Percentiles rank a stretch among this genome's conserved stretches.
Conservation (phyloP, 2,797 vertebrate species). For the Xenopus petersii region DNA sequence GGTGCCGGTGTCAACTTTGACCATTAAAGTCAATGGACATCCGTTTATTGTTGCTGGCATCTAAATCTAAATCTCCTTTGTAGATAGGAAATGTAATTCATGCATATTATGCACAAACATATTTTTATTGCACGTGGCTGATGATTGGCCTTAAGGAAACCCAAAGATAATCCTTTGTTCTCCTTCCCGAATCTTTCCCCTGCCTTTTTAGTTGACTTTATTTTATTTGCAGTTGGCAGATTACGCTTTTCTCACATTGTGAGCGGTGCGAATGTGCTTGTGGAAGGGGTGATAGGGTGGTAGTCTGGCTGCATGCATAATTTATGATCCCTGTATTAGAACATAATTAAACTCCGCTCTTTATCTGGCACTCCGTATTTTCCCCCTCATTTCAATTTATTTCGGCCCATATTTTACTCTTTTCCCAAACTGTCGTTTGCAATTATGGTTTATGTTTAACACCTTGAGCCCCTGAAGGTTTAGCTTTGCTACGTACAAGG, state of each 20-base stretch:
- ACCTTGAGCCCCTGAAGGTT: neutral
- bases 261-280: slow-evolving; percentile 14
- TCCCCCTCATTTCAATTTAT: neutral
- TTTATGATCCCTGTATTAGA: slow-evolving; percentile 25
- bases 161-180: slow-evolving; percentile 2
- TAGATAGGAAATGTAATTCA: neutral
- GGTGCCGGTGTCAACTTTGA: too few species aligned
- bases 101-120: neutral
- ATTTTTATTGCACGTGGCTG: neutral
- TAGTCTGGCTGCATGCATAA: slow-evolving; percentile 23
- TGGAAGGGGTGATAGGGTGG: slow-evolving; percentile 9
- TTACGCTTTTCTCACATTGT: slow-evolving; percentile 18
- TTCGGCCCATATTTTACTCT: neutral
- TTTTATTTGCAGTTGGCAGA: slow-evolving; percentile 9
- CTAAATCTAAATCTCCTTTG: neutral
- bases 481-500: too few species aligned
- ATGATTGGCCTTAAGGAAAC: neutral
- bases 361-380: slow-evolving; percentile 1
- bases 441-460: neutral
- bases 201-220: neutral
- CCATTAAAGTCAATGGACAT: too few species aligned
- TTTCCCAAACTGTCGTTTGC: neutral
- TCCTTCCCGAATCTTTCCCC: neutral
- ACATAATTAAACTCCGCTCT: slow-evolving; percentile 25
- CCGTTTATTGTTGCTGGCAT: too few species aligned